Evolutionary conservation across 2,888 invertebrate species (phyloP).

Genomic region (Eilema griseolum): DNA sequence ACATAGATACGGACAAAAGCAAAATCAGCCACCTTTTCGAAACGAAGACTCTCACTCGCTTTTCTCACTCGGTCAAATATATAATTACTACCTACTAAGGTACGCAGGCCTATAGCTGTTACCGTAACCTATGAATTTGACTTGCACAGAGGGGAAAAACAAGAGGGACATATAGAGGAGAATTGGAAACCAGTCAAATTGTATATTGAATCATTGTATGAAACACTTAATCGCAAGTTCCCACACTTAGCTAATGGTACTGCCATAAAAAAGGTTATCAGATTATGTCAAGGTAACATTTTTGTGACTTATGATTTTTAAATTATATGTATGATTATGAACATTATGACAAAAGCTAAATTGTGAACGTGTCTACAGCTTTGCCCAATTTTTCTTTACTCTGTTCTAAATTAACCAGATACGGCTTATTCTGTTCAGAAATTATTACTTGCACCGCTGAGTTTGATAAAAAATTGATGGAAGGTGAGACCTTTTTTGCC

Average conservation of each 20-base stretch:
- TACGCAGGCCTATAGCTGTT: too few relatives aligned
- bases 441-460: too few relatives aligned
- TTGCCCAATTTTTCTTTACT: background rate
- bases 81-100: too few relatives aligned
- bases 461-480: too few relatives aligned
- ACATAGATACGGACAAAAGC: too few relatives aligned
- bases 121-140: too few relatives aligned
- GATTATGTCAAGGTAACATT: constrained; percentile 39
- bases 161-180: background rate
- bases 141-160: background rate
- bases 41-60: too few relatives aligned
- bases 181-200: background rate
- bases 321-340: background rate
- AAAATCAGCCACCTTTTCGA: too few relatives aligned
- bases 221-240: constrained; percentile 15
- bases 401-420: too few relatives aligned
- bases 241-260: constrained; percentile 22
- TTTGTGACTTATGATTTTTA: constrained; percentile 5
- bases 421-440: too few relatives aligned
- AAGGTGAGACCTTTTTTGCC: too few relatives aligned
- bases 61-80: too few relatives aligned
- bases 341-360: background rate
- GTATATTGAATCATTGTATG: background rate
- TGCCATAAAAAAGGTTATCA: constrained; percentile 22
- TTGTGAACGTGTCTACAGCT: background rate